Conservation (phyloP, 2,797 vertebrate genomes). For the Macropodus opercularis region DNA sequence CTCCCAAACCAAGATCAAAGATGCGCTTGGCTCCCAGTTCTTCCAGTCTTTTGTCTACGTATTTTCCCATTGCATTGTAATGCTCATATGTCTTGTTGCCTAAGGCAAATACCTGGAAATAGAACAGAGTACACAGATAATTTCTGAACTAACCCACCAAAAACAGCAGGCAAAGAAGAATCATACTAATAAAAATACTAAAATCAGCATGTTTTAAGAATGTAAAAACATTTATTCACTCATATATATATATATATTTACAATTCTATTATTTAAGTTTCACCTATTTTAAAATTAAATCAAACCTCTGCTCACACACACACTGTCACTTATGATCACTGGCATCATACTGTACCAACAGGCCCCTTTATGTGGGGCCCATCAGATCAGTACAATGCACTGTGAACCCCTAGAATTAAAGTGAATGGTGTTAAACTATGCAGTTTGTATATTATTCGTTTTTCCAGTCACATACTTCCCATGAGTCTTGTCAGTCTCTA, state of each 20-base stretch:
- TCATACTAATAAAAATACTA: too few relatives aligned
- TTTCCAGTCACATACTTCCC: background rate
- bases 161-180: too few relatives aligned
- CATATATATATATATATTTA: background rate
- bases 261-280: background rate
- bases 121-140: slow-evolving; percentile 1
- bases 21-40: slow-evolving; percentile 92
- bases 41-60: slow-evolving; percentile 92
- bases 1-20: slow-evolving; percentile 94
- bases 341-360: background rate
- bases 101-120: slow-evolving; percentile 90
- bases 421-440: too few relatives aligned
- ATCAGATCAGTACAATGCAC: background rate
- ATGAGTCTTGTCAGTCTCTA: background rate
- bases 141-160: background rate
- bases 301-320: background rate
- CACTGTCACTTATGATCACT: background rate
- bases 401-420: too few relatives aligned
- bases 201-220: too few relatives aligned
- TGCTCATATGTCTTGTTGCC: slow-evolving; percentile 99
- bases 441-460: background rate
- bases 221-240: background rate
- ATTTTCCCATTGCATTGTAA: slow-evolving; percentile 97
- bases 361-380: background rate
- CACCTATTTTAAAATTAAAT: background rate